These are phyloP conservation scores for Budorcas taxicolor DNA, from an alignment of 2,113 vertebrate species.

Conservation along the genomic window DNA sequence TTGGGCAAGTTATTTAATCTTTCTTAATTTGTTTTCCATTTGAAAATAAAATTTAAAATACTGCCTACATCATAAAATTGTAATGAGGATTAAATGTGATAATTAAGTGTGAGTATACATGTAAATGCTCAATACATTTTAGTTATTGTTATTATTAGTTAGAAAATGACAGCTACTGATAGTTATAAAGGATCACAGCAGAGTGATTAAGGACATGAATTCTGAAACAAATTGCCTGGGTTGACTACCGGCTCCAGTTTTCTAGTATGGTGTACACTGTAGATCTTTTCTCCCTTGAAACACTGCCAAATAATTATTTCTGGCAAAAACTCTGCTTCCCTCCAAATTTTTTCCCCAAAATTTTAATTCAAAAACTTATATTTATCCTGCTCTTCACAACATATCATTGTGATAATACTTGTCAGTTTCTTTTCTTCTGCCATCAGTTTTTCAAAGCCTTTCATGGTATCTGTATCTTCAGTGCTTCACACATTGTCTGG, in stretches of 20 bases:
- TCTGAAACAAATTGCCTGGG: not conserved
- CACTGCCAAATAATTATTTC: not conserved
- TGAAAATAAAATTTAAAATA: not conserved
- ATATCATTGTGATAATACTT: not conserved
- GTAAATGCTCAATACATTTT: not conserved
- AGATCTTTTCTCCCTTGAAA: not conserved
- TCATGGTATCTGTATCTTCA: not conserved
- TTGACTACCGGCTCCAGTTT: not conserved
- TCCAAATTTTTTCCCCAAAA: not conserved
- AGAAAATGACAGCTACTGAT: not conserved
- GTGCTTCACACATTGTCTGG: not conserved
- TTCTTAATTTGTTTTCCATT: slow-evolving; percentile 16
- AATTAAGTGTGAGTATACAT: not conserved
- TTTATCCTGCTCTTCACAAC: not conserved
- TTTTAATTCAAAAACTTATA: not conserved
- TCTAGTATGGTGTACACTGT: too few species aligned
- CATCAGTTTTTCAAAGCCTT: not conserved
- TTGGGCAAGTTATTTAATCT: not conserved
- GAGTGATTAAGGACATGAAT: not conserved
- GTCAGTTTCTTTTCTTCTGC: not conserved
- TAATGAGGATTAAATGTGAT: not conserved
- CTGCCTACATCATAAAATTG: not conserved
- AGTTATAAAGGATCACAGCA: not conserved
- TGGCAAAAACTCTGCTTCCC: not conserved
- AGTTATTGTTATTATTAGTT: not conserved